Evolutionary conservation across 2,888 invertebrate genomes (phyloP), one percentile per base, ranked within the genome.

Genomic region (Protula sp.): DNA sequence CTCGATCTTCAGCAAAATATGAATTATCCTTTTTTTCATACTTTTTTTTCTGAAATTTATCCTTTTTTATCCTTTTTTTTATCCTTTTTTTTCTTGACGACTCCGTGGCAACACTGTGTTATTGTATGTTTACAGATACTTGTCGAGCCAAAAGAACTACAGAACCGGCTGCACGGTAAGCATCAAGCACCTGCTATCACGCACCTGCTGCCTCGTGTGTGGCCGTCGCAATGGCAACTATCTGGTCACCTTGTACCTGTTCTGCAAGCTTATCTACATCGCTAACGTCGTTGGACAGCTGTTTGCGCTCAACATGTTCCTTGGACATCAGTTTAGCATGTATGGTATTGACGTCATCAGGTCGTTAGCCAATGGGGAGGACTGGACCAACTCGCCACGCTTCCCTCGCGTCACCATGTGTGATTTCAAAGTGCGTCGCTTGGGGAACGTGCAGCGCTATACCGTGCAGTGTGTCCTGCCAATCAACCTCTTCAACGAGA

Each of bases 171-270:
- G 78, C 62, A 78, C 77, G 53, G 72, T 79, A 56, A 74, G 75
- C 55, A 67, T 79, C 47, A 74, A 78, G 28, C 76, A 79, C 67
- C 72, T 72, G 61, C 70, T 80, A 55, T 76, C 80, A 50, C 75
- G 76, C 50, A 76, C 75, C 60, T 77, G 77, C 68, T 79, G 77
- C 62, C 69, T 77, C 29, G 73, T 76, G 19, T 79, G 78, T 66
- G 79, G 80, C 1, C 76, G 77, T 65, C 70, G 76, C 24, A 74
- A 74, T 58, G 83, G 83, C 47, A 82, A 82, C 66, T 84, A 82
- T 68, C 76, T 84, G 31, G 77, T 82, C 22, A 72, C 79, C 28
- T 77, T 83, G 58, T 84, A 83, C 70, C 72, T 82, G 67, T 75
- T 82, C 66, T 75, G 77, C 66, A 83, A 83, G 68, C 61, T 81